phyloP scores from a whole-genome alignment of 2,888 invertebrate genomes.

The Gymnosoma rotundatum region DNA sequence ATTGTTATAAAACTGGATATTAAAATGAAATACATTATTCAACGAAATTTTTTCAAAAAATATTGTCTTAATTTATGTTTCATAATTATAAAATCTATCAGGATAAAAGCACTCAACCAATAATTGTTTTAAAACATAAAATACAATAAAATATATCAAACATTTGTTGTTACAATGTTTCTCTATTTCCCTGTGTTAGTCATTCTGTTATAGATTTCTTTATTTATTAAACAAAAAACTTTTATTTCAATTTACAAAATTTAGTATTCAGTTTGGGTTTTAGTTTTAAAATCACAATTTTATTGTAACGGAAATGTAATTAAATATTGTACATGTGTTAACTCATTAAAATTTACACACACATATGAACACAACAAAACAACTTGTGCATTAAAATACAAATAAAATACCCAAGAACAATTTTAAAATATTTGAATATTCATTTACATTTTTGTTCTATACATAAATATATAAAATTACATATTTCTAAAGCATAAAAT shows the following conservation, averaged over 20 bases:
- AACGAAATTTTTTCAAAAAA: too few relatives aligned
- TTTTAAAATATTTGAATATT: neutral
- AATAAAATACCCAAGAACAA: neutral
- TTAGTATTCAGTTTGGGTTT: constrained; percentile 5
- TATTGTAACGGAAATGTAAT: constrained; percentile 68
- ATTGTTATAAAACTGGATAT: too few relatives aligned
- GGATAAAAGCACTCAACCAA: too few relatives aligned
- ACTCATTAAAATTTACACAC: neutral
- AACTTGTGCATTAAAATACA: neutral
- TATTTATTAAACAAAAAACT: neutral
- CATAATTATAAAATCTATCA: too few relatives aligned
- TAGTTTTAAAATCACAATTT: constrained; percentile 33
- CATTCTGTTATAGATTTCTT: neutral
- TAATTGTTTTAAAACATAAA: too few relatives aligned
- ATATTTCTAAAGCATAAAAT: neutral
- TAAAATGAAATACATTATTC: too few relatives aligned
- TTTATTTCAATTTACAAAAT: constrained; percentile 8
- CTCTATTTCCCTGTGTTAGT: too few relatives aligned
- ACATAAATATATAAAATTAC: too few relatives aligned
- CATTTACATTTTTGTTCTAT: too few relatives aligned
- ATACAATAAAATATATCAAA: too few relatives aligned
- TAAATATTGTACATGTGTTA: constrained; percentile 61
- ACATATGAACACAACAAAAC: neutral
- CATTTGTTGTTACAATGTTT: too few relatives aligned
- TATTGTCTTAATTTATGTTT: too few relatives aligned